Evolutionary conservation across 2,797 vertebrate species (phyloP), one percentile per base, ranked within the genome.

Genomic region (Carapus acus): DNA sequence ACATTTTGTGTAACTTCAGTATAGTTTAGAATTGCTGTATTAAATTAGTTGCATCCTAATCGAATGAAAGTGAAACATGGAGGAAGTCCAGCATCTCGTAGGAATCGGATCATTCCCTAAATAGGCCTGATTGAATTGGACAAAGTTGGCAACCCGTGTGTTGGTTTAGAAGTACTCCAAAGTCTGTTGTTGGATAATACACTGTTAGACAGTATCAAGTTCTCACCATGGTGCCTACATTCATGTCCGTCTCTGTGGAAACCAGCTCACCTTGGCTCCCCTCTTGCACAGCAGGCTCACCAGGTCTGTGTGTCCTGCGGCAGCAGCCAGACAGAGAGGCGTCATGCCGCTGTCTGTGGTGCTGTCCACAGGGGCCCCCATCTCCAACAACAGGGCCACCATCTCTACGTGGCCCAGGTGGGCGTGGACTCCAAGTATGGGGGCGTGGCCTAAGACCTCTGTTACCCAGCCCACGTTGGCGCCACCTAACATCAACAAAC

Each of bases 361-460:
- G 3, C 90, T 90, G 1, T 98, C 92, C 47, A 93, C 21, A 7
- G 86, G 84, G 29, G 96, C 91, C 0, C 91, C 92, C 65, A 91
- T 94, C 62, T 99, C 96, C 0, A 98, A 82, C 18, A 99, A 66
- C 38, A 98, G 81, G 46, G 85, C 83, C 5, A 92, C 91, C 81
- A 98, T 89, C 82, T 99, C 96, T 69, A 91, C 81, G 0, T 99
- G 95, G 2, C 96, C 96, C 19, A 98, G 86, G 82, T 99, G 93
- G 0, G 91, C 87, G 53, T 98, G 94, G 44, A 97, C 91, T 1
- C 91, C 93, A 54, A 96, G 82, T 67, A 98, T 89, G 6, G 96
- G 94, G 48, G 96, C 92, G 1, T 91, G 94, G 58, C 92, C 95
- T 36, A 97, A 82, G 53, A 95, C 96, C 84, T 98, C 96, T 0